phyloP scores from a whole-genome alignment of 1,140 invertebrate species.

The Philotrypesis tridentata region DNA sequence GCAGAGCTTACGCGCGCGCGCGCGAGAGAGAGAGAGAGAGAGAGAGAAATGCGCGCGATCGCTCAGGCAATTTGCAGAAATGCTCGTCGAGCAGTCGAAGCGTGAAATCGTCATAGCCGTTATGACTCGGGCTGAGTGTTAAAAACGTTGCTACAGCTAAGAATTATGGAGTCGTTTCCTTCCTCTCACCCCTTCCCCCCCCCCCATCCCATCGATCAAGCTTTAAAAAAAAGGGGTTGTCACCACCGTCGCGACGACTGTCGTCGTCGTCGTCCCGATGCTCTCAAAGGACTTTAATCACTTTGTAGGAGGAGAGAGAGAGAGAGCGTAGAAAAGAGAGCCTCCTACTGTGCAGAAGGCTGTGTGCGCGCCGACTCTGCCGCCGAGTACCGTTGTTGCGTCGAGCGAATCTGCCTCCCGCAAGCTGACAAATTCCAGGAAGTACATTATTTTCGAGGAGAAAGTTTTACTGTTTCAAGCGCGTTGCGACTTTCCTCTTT shows the following conservation, averaged over 20 bases:
- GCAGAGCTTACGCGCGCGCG: too few species aligned
- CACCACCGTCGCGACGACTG: background rate
- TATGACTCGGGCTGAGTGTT: slow-evolving; percentile 17
- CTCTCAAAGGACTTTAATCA: slow-evolving; percentile 38
- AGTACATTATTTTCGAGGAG: slow-evolving; percentile 26
- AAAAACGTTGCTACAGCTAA: background rate
- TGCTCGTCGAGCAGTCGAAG: slow-evolving; percentile 16
- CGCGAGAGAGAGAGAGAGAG: too few species aligned
- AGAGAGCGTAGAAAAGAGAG: background rate
- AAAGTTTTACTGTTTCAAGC: background rate
- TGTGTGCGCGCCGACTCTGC: background rate
- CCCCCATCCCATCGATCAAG: background rate
- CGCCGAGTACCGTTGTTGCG: background rate
- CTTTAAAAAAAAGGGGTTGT: slow-evolving; percentile 23
- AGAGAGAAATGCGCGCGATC: too few species aligned
- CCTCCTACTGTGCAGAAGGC: background rate
- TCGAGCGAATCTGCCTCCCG: slow-evolving; percentile 51
- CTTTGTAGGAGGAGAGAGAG: too few species aligned
- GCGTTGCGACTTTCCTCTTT: too few species aligned
- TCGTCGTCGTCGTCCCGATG: background rate
- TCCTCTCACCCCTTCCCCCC: too few species aligned
- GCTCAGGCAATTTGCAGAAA: slow-evolving; percentile 4
- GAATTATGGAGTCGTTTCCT: background rate
- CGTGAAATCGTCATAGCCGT: slow-evolving; percentile 38
- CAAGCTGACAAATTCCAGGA: slow-evolving; percentile 52